Base-by-base conservation (phyloP, 1,140 invertebrate species). In the Conopomorpha cramerella region DNA sequence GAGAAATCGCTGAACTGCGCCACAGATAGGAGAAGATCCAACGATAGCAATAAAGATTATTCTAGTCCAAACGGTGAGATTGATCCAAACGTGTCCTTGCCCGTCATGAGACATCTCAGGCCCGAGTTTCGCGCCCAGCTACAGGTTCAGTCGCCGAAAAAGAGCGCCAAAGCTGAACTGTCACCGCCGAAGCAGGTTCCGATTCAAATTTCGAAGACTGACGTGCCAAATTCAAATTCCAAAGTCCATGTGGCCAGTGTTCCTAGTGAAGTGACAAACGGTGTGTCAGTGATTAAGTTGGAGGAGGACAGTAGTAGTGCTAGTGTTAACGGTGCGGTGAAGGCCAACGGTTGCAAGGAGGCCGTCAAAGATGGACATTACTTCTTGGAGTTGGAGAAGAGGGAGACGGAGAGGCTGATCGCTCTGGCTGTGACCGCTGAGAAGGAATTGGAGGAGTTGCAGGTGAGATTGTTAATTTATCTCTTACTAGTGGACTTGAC, bases 51-150 rank as follows among this genome's bases (percentile, higher is more conserved):
- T 27, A 65, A 64, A 30, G 28, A 51, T 2, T 61, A 41, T 36
- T 52, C 52, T 35, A 70, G 60, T 55, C 58, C 66, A 2, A 68
- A 63, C 8, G 51, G 49, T 12, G 56, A 63, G 18, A 46, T 53
- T 23, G 70, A 72, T 13, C 36, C 55, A 3, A 62, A 55, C 18
- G 72, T 74, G 35, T 55, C 65, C 41, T n/a, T 91, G 31, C 90
- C 89, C 3, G 91, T 93, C 8, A 72, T 93, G 34, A 81, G 89
- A 67, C 89, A 92, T 62, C 59, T 93, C 30, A 80, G 88, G 46
- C 88, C 91, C 1, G 91, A 93, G 58, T 94, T 94, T 56, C 79
- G 90, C 4, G 88, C 90, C 1, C 91, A 93, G 63, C 63, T 93
- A 28, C 86, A 88, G 1, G 84, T 89, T 6, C 71, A 87, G 2